Percentiles rank a stretch among this genome's conserved stretches.
These are phyloP conservation scores for Dasypogon diadema DNA, from an alignment of 2,888 invertebrate genomes.

Conservation along the genomic window DNA sequence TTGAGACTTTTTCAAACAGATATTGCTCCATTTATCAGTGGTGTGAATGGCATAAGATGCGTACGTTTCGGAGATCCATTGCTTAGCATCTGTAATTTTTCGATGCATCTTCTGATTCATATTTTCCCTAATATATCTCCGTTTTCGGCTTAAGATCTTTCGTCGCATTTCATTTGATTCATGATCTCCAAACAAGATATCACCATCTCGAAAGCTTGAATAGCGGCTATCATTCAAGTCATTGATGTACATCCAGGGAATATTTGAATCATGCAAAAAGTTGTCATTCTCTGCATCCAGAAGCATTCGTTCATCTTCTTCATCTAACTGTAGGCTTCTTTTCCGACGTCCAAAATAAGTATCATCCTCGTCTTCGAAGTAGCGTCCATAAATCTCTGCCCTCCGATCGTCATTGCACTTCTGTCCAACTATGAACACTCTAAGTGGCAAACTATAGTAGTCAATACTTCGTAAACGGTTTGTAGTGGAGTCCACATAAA, in stretches of 20 bases:
- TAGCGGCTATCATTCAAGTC: constrained; percentile 58
- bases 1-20: constrained; percentile 84
- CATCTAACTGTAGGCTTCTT: constrained; percentile 60
- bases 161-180: constrained; percentile 71
- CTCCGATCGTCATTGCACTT: constrained; percentile 77
- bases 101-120: constrained; percentile 75
- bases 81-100: constrained; percentile 81
- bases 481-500: constrained; percentile 88
- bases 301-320: constrained; percentile 35
- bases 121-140: constrained; percentile 69
- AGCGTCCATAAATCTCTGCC: constrained; percentile 68
- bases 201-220: constrained; percentile 68
- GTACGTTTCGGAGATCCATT: constrained; percentile 88
- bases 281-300: constrained; percentile 61
- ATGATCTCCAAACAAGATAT: constrained; percentile 72
- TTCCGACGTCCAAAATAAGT: constrained; percentile 71
- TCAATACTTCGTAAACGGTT: constrained; percentile 83
- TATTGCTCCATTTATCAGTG: constrained; percentile 82
- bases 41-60: constrained; percentile 90
- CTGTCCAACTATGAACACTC: constrained; percentile 80
- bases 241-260: constrained; percentile 15
- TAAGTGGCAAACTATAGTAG: constrained; percentile 83
- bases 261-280: not conserved
- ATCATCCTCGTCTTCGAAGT: constrained; percentile 73
- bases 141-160: constrained; percentile 71